Base-by-base conservation (phyloP, 2,888 invertebrate species). In the Athalia circularis region DNA sequence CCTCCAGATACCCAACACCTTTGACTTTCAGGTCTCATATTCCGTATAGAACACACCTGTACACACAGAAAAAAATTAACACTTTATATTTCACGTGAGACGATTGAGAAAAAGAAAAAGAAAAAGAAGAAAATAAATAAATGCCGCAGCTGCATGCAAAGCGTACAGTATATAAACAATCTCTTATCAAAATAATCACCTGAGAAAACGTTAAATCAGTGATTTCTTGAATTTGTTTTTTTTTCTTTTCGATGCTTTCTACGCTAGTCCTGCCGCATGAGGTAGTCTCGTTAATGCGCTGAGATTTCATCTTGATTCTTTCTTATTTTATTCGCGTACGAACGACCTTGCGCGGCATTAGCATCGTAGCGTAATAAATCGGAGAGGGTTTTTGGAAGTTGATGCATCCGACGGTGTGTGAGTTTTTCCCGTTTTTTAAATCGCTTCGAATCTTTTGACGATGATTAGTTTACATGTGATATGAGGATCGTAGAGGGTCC, bases 11-110 rank as follows among this genome's bases (percentile, higher is more conserved):
- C 29, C 29, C 29, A 29, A 29, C 2, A 29, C 29, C 29, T 29
- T 29, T 29, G 29, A 29, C 29, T 29, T 29, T 29, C 65, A 8
- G n/a, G 59, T 59, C n/a, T n/a, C 5, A 11, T n/a, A n/a, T 5
- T 59, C n/a, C 5, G 1, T 48, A 48, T 15, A 43, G 48, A 68
- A 45, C 7, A 59, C 59, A 59, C 13, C 29, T 29, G 29, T 29
- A 72, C 70, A 47, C 57, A 59, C 3, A 29, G 1, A 62, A 7
- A 59, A 5, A 13, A 72, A 59, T 59, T 59, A 59, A 72, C 70
- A 59, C 70, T 72, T 72, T 47, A 72, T 59, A 29, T 29, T 29
- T 59, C 70, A 72, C 59, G n/a, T n/a, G n/a, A 72, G 70, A n/a
- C 48, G 65, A 48, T 48, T 8, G 47, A n/a, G n/a, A 6, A 29